Conservation (phyloP, 1,140 invertebrate species). For the Micrasema minimum region DNA sequence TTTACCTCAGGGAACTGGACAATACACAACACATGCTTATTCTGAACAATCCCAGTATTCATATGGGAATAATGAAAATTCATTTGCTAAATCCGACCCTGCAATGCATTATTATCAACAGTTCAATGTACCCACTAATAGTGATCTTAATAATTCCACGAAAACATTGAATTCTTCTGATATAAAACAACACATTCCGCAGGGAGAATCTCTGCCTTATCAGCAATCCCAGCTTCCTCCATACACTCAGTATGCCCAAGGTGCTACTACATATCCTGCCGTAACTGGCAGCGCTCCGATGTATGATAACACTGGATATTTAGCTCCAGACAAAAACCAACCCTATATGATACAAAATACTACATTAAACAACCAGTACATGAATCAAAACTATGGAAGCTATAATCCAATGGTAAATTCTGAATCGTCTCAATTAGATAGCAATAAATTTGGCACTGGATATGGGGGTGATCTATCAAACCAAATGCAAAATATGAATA, state of each 20-base stretch:
- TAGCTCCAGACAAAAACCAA: background rate
- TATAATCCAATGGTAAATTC: constrained; percentile 26
- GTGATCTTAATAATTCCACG: constrained; percentile 30
- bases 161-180: constrained; percentile 9
- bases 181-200: constrained; percentile 3
- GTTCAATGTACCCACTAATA: constrained; percentile 24
- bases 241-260: constrained; percentile 21
- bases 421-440: constrained; percentile 24
- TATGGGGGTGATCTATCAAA: constrained; percentile 36
- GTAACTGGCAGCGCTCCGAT: constrained; percentile 2
- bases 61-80: constrained; percentile 32
- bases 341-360: constrained; percentile 20
- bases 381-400: constrained; percentile 29
- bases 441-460: constrained; percentile 11
- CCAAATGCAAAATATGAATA: constrained; percentile 50
- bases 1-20: constrained; percentile 33
- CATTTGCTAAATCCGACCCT: constrained; percentile 20
- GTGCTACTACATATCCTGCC: constrained; percentile 1
- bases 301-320: constrained; percentile 19
- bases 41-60: constrained; percentile 39
- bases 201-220: constrained; percentile 1
- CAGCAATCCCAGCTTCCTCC: constrained; percentile 24
- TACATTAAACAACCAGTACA: constrained; percentile 17
- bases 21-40: constrained; percentile 34
- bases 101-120: constrained; percentile 37